Evolutionary conservation across 1,140 invertebrate species (phyloP), one percentile per base, ranked within the genome.

Genomic region (Pantala flavescens): DNA sequence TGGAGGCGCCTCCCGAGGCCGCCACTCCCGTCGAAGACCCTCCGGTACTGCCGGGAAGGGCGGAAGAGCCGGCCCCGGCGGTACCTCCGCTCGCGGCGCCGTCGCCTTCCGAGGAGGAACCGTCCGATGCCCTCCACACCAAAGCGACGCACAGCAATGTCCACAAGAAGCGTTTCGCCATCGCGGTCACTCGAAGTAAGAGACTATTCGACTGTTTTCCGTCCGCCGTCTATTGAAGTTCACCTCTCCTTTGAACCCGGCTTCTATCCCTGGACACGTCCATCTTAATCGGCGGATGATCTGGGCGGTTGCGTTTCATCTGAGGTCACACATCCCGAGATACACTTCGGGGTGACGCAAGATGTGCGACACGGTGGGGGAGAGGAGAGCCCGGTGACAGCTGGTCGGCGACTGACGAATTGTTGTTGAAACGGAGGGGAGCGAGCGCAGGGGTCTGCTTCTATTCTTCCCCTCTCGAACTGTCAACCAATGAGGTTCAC

Each of bases 341-440:
- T 5, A 36, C 28, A 36, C 28, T 36, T 36, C 9, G 2, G 28
- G 28, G 9, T 36, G 28, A 36, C 28, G 28, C 28, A 36, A 36
- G 28, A 36, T 9, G 28, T 36, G 28, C 28, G 28, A 36, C 3
- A 9, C 28, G 9, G 12, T 16, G 49, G n/a, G n/a, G 49, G 49
- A 63, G 12, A 63, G 12, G n/a, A 21, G 49, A 12, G 12, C 49
- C 49, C 49, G 49, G n/a, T 63, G 49, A 63, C 49, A 63, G 49
- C 49, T 63, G 49, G 49, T 12, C 49, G n/a, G 49, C 49, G 49
- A 63, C 49, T 63, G 49, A 63, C 49, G 49, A 63, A 63, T 63
- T 63, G 49, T 63, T 63, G 49, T 63, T 63, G 49, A 21, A 63
- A 12, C 49, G n/a, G 49, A 21, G 49, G n/a, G n/a, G 49, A 63